Evolutionary conservation across 1,140 invertebrate genomes (phyloP).

Genomic region (Eueides isabella): DNA sequence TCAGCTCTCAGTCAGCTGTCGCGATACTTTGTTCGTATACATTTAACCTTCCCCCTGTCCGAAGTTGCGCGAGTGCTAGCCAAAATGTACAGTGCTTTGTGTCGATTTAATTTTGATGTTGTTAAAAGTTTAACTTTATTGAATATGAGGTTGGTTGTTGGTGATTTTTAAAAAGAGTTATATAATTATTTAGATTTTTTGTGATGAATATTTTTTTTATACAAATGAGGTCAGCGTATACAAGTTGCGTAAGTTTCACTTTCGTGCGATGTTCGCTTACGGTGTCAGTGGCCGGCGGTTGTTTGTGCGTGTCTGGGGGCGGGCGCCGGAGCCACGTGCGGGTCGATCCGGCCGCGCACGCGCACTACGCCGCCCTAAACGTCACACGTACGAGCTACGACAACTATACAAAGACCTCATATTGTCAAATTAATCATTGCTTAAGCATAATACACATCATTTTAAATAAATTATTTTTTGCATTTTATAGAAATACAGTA

Average conservation of each 20-base stretch:
- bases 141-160: constrained; percentile 21
- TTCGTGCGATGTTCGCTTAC: constrained; percentile 18
- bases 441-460: constrained; percentile 3
- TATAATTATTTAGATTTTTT: background rate
- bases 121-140: constrained; percentile 10
- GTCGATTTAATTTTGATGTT: constrained; percentile 20
- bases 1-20: background rate
- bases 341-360: constrained; percentile 70
- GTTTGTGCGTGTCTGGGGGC: constrained; percentile 59
- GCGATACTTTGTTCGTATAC: constrained; percentile 34
- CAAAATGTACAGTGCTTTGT: constrained; percentile 33
- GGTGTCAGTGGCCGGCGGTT: constrained; percentile 41
- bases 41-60: constrained; percentile 17
- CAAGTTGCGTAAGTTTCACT: constrained; percentile 25
- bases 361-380: constrained; percentile 50
- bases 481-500: no score
- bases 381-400: constrained; percentile 42
- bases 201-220: background rate
- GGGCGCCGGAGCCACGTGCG: constrained; percentile 61
- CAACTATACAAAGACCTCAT: constrained; percentile 26
- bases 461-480: background rate
- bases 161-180: background rate
- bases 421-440: constrained; percentile 17
- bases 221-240: constrained; percentile 1
- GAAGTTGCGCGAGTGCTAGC: constrained; percentile 30